phyloP scores from a whole-genome alignment of 2,797 vertebrate species.

The Pogoniulus pusillus region DNA sequence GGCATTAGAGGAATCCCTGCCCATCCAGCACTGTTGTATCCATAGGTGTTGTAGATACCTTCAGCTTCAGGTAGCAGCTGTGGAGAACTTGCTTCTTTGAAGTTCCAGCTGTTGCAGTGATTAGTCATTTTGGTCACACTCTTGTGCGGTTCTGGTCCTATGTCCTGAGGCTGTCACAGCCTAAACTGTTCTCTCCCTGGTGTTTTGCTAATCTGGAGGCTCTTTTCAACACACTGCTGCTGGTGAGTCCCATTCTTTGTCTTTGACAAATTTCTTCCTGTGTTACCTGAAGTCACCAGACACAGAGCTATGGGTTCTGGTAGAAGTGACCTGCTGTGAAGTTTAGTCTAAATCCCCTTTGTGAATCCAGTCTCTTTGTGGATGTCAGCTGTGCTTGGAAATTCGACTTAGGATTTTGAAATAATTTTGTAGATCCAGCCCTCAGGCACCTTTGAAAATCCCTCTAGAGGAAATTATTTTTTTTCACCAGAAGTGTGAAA shows the following conservation, averaged over 20 bases:
- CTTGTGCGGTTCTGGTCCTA: background rate
- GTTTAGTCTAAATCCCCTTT: background rate
- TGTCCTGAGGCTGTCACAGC: background rate
- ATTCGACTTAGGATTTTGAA: slow-evolving; percentile 35
- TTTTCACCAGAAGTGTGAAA: slow-evolving; percentile 23
- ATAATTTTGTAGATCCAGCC: background rate
- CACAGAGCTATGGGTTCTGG: background rate
- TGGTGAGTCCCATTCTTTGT: background rate
- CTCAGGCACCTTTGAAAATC: slow-evolving; percentile 21
- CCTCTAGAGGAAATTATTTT: slow-evolving; percentile 17
- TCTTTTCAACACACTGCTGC: background rate
- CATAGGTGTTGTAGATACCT: background rate
- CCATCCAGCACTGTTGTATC: background rate
- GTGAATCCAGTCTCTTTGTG: background rate
- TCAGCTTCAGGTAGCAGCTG: background rate
- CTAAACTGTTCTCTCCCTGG: background rate
- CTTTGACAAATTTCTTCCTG: background rate
- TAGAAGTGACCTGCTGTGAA: background rate
- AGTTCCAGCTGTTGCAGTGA: background rate
- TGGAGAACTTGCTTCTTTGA: background rate
- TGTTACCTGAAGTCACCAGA: background rate
- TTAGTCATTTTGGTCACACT: rapidly evolving
- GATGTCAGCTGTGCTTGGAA: slow-evolving; percentile 8
- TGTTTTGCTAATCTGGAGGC: background rate
- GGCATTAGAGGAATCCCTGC: background rate